Base-by-base conservation (phyloP, 2,888 invertebrate genomes). In the Ochropleura leucogaster region DNA sequence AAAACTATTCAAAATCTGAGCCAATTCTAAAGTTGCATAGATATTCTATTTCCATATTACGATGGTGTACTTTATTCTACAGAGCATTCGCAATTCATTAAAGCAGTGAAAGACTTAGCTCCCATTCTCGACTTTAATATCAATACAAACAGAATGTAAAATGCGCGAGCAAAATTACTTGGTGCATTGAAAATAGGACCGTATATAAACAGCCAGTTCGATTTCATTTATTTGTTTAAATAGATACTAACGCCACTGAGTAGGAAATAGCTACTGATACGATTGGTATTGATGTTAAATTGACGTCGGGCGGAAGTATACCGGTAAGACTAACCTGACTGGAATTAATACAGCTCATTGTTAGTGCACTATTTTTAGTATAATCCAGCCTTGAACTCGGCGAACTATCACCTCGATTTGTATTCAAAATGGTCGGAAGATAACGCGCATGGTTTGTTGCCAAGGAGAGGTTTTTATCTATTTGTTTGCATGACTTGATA, bases 361-460 rank as follows among this genome's bases (percentile, higher is more conserved):
- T 63, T 47, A 40, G 55, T 65, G 69, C 51, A 67, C 80, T 83
- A 75, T 74, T 80, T 75, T 77, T 73, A 84, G 67, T 68, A 59
- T 55, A 57, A 42, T 5, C 14, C 51, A 80, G 62, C 86, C 80
- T 77, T 86, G 80, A 86, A 83, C 86, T 74, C 68, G 0, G 8
- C 63, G 69, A 68, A 73, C 74, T 80, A 47, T 51, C 42, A 64
- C 66, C 77, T 80, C 66, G 66, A 59, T 77, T 77, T 69, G 40
- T 67, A 77, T 76, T 70, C 72, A 60, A 69, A 78, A 75, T 80
- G n/a, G 63, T 57, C 12, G 68, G 7, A 44, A 53, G 63, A 73
- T 62, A 77, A 69, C 40, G 40, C 20, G 18, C 40, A n/a, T 64
- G n/a, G 44, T 60, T 42, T 53, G 71, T 81, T 68, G 30, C 67